Evolutionary conservation across 2,888 invertebrate genomes (phyloP), one percentile per base, ranked within the genome.

Genomic region (Eumacrocentrus americanus): DNA sequence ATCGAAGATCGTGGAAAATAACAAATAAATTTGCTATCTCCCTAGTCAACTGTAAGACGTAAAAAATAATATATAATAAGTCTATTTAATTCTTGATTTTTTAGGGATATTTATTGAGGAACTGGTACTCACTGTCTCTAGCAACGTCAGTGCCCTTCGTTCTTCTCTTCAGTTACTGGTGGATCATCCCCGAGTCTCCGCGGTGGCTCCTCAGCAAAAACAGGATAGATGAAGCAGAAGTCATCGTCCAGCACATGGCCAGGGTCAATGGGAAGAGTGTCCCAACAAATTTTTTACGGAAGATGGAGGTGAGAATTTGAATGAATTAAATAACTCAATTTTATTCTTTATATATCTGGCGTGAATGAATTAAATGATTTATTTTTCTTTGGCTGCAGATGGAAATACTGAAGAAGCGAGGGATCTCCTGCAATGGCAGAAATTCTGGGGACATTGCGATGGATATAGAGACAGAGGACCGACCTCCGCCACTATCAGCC

Each of bases 161-260:
- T 25, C 66, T 85, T 9, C 78, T 87, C 2, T 86, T 84, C 78
- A 87, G 87, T 64, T 87, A 84, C 67, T 87, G 85, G 72, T 88
- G 89, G 87, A 82, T 89, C 38, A 84, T 89, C 65, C 89, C 89
- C 6, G 89, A 89, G 74, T 89, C 89, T 47, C 88, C 89, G 1
- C 81, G 89, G 63, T 89, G 89, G 89, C 79, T 89, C 16, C 85
- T 88, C 4, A 85, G 88, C 20, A 84, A 87, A 69, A 87, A 88
- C 20, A 82, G 87, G 44, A 84, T 88, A 66, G 86, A 86, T 54
- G 88, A 89, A 67, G 89, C 89, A 0, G 87, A 87, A 69, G 84
- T 83, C 51, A 87, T 89, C 4, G 81, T 89, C 2, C 84, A 85
- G 62, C 84, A 84, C 63, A 85, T 89, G 70, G 89, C 88, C 0